Conservation (phyloP, 2,113 vertebrate species). For the Panurus biarmicus region DNA sequence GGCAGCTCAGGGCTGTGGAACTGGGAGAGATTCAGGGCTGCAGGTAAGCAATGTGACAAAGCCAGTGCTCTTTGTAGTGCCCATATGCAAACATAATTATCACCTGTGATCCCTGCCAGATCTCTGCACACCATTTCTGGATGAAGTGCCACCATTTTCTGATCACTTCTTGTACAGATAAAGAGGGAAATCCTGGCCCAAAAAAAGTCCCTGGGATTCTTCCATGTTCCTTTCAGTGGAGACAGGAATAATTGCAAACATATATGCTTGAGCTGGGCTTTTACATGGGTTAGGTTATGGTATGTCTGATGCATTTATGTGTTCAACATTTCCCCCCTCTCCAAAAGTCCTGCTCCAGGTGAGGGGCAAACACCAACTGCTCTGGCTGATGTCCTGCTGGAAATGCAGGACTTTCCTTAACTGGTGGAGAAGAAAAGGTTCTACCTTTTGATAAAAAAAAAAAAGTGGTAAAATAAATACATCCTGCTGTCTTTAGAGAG, state of each 20-base stretch:
- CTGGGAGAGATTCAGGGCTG: neutral
- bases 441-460: neutral
- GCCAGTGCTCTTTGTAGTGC: neutral
- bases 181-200: neutral
- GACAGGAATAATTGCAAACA: neutral
- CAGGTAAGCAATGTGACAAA: neutral
- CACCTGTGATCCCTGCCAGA: neutral
- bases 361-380: neutral
- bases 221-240: neutral
- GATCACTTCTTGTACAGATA: neutral
- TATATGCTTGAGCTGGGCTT: neutral
- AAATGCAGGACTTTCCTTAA: neutral
- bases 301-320: neutral
- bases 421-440: neutral
- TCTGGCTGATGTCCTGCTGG: neutral
- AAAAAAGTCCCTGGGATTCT: neutral
- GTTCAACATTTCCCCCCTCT: neutral
- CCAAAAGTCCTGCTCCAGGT: neutral
- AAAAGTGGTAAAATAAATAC: neutral
- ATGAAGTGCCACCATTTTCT: neutral
- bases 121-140: neutral
- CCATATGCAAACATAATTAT: accelerated
- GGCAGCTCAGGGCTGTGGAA: neutral
- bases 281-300: neutral
- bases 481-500: neutral